Evolutionary conservation across 2,797 vertebrate genomes (phyloP).

Genomic region (Picus viridis): DNA sequence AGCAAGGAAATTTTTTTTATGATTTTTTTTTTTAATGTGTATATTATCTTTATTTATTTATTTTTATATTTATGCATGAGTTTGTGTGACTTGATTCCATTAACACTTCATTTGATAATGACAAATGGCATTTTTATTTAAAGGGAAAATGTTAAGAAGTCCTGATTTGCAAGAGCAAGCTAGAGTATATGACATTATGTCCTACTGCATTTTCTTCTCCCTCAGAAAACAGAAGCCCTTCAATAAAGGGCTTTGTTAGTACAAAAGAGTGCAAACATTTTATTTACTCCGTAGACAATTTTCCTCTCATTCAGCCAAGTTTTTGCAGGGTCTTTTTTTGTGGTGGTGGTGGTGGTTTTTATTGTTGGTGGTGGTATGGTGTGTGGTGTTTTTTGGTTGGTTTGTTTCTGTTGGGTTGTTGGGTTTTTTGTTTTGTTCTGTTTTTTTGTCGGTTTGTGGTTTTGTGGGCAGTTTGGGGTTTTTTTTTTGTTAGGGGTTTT

Average conservation of each 20-base stretch:
- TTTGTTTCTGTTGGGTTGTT: too few relatives aligned
- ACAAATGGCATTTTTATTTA: conserved; percentile 76
- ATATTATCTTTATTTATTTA: conserved; percentile 15
- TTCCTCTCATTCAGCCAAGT: conserved; percentile 32
- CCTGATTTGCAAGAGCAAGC: conserved; percentile 75
- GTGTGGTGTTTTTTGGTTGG: too few relatives aligned
- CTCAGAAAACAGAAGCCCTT: conserved; percentile 43
- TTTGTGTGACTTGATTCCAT: conserved; percentile 68
- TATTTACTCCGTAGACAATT: conserved; percentile 18
- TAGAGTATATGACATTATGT: conserved; percentile 69
- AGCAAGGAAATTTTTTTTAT: conserved; percentile 50
- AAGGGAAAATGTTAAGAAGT: conserved; percentile 75
- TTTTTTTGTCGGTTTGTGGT: too few relatives aligned
- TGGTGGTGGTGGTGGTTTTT: background rate
- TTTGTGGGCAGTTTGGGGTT: too few relatives aligned
- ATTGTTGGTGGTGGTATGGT: too few relatives aligned
- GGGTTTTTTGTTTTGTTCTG: background rate
- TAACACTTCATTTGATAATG: conserved; percentile 75
- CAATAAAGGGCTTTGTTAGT: background rate
- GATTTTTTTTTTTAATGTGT: background rate
- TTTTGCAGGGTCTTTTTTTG: background rate
- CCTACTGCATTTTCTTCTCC: conserved; percentile 64
- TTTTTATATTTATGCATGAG: background rate
- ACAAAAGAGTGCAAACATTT: conserved; percentile 31
- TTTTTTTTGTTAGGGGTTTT: too few relatives aligned